Base-by-base conservation (phyloP, 2,888 invertebrate species). In the Cheiracanthium punctorium region DNA sequence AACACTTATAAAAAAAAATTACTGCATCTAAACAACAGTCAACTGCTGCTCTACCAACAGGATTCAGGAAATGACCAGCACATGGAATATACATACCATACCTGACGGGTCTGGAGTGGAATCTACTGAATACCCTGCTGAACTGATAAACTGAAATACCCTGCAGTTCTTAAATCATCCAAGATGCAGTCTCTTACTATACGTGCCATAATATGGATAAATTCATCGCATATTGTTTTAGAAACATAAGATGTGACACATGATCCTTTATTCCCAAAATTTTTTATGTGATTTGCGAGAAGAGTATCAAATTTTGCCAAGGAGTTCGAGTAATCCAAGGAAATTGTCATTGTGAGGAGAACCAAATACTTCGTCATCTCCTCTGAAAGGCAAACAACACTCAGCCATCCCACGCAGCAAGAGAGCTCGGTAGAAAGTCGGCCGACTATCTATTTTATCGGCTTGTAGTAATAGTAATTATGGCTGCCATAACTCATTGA, bases 371-470 rank as follows among this genome's bases (percentile, higher is more conserved):
- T 91, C 90, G 81, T 82, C 67, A 24, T 87, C 69, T 65, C 90
- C 90, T 81, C 90, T 72, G 85, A 91, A 90, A 41, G 90, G 80
- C 30, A 91, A 84, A 24, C 89, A 89, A 24, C 90, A 88, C 32
- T 80, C 70, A 32, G 89, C 88, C 41, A 90, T n/a, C n/a, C n/a
- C n/a, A n/a, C n/a, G n/a, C n/a, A n/a, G n/a, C n/a, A n/a, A n/a
- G n/a, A n/a, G n/a, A n/a, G n/a, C n/a, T n/a, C n/a, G n/a, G n/a
- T n/a, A n/a, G n/a, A n/a, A n/a, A n/a, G n/a, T n/a, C n/a, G n/a
- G n/a, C n/a, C n/a, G n/a, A n/a, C n/a, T n/a, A n/a, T n/a, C n/a
- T n/a, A n/a, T n/a, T n/a, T n/a, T n/a, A n/a, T n/a, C n/a, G n/a
- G n/a, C n/a, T n/a, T n/a, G n/a, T n/a, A n/a, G n/a, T n/a, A n/a